Conservation (phyloP, 2,888 invertebrate genomes). For the Alitta virens region DNA sequence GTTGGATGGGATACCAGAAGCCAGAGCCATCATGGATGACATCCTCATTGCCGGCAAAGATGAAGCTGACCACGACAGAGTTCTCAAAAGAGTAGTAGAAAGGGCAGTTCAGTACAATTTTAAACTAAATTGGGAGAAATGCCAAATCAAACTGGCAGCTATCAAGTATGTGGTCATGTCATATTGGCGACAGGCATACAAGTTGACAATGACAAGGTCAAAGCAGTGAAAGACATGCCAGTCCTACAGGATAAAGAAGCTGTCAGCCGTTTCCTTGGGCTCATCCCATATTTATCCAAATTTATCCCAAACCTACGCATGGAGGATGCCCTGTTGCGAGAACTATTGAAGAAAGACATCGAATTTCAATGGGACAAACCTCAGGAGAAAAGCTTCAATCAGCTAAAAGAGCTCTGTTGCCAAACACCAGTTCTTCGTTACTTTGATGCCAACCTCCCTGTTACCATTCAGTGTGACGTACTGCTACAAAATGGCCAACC, state of each 20-base stretch:
- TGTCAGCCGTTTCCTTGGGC: conserved; percentile 27
- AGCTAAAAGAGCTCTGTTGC: conserved; percentile 9
- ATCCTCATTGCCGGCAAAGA: background rate
- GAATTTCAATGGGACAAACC: background rate
- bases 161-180: conserved; percentile 17
- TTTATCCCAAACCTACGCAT: conserved; percentile 23
- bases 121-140: background rate
- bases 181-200: conserved; percentile 23
- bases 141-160: background rate
- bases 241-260: conserved; percentile 19
- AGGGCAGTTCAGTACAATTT: background rate
- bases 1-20: background rate
- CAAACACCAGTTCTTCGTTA: conserved; percentile 3
- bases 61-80: conserved; percentile 4
- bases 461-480: background rate
- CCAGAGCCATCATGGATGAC: conserved; percentile 2
- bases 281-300: conserved; percentile 20
- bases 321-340: conserved; percentile 2
- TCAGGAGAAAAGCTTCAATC: background rate
- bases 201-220: conserved; percentile 25
- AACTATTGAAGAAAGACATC: background rate
- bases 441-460: background rate
- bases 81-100: background rate
- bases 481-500: conserved; percentile 24
- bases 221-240: conserved; percentile 25